Evolutionary conservation across 2,888 invertebrate species (phyloP).

Genomic region (Caenorhabditis auriculariae): DNA sequence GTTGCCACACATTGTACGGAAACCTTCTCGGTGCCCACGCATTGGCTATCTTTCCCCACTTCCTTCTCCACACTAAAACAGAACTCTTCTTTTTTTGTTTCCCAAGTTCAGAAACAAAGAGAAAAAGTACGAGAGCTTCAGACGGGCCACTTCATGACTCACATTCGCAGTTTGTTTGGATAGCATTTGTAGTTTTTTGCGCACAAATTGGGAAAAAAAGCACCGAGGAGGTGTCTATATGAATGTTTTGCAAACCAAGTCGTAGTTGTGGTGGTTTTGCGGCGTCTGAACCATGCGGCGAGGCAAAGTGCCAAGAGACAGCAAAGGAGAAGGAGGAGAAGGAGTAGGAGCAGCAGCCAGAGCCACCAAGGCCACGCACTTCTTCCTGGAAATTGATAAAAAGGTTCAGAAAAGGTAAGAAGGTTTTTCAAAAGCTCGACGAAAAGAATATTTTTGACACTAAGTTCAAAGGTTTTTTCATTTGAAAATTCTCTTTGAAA

Average conservation of each 20-base stretch:
- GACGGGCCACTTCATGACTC: no score
- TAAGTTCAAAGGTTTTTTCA: no score
- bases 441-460: no score
- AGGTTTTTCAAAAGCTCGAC: no score
- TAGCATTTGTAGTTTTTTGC: no score
- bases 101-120: conserved; percentile 13
- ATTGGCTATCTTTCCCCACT: no score
- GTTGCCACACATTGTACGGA: conserved; percentile 18
- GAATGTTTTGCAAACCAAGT: no score
- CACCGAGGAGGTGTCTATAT: no score
- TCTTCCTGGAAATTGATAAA: not conserved
- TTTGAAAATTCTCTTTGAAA: no score
- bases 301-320: conserved; percentile 40
- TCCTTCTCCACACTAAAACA: conserved; percentile 13
- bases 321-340: conserved; percentile 45
- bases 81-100: conserved; percentile 14
- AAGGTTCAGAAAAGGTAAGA: not conserved
- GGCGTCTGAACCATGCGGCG: conserved; percentile 17
- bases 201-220: no score
- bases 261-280: conserved; percentile 9
- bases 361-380: conserved; percentile 48
- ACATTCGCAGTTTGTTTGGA: no score
- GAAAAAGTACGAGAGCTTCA: no score
- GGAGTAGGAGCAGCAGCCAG: conserved; percentile 47
- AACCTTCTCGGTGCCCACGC: conserved; percentile 23